Percentiles rank a stretch among this genome's conserved stretches.
phyloP scores from a whole-genome alignment of 2,888 invertebrate species.

The Drosophila algonquin region DNA sequence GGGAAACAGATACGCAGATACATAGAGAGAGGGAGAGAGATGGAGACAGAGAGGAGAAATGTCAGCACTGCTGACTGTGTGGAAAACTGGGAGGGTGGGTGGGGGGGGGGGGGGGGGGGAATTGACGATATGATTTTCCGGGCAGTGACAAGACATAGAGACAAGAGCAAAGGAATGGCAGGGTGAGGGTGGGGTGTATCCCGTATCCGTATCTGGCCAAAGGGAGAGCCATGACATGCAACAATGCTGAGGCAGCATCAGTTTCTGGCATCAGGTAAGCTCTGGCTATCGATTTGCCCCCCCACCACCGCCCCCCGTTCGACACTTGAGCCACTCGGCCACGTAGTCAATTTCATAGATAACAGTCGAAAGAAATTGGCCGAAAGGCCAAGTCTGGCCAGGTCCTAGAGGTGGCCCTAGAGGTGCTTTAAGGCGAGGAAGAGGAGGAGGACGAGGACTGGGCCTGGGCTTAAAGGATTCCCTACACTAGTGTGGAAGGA shows the following conservation, averaged over 20 bases:
- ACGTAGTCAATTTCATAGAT: conserved; percentile 68
- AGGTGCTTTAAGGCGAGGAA: conserved; percentile 18
- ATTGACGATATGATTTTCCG: conserved; percentile 63
- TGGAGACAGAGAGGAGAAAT: conserved; percentile 26
- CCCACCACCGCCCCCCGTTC: conserved; percentile 54
- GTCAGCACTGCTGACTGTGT: conserved; percentile 47
- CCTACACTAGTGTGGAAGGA: conserved; percentile 4
- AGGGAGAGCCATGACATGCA: conserved; percentile 62
- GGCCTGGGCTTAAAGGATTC: conserved; percentile 38
- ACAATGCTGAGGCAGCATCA: conserved; percentile 70
- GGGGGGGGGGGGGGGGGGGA: conserved; percentile 25
- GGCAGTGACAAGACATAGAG: conserved; percentile 35
- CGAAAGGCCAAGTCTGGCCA: neutral
- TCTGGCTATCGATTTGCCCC: conserved; percentile 50
- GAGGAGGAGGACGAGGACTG: neutral
- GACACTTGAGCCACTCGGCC: conserved; percentile 53
- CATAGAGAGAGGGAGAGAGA: conserved; percentile 13
- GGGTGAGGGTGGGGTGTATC: neutral
- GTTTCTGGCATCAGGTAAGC: conserved; percentile 42
- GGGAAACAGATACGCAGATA: neutral
- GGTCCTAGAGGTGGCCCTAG: conserved; percentile 7
- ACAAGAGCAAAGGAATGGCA: conserved; percentile 13
- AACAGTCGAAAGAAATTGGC: conserved; percentile 8
- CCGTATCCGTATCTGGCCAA: conserved; percentile 30
- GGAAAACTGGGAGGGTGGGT: conserved; percentile 1